Conservation (phyloP, 2,888 invertebrate genomes). For the Drosophila putrida region DNA sequence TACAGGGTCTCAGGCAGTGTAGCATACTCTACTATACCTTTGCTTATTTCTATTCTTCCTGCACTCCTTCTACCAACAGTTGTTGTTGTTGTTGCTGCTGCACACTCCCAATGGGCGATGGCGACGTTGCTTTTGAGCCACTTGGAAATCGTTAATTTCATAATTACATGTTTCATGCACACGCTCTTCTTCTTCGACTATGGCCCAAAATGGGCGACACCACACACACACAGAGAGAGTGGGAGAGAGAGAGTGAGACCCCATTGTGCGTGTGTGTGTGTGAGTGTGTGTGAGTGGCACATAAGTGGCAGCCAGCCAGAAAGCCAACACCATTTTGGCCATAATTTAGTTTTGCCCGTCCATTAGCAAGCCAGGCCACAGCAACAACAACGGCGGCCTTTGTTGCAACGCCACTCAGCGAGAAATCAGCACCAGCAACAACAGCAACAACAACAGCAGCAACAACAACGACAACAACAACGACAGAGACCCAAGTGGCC, state of each 20-base stretch:
- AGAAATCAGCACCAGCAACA: slow-evolving; percentile 72
- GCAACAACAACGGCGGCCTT: slow-evolving; percentile 46
- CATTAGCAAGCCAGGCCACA: slow-evolving; percentile 68
- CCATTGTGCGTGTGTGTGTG: slow-evolving; percentile 22
- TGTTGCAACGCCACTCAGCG: slow-evolving; percentile 77
- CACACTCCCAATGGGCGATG: slow-evolving; percentile 18
- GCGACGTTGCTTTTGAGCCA: slow-evolving; percentile 72
- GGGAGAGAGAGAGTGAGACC: slow-evolving; percentile 3
- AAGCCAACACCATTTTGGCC: slow-evolving; percentile 82
- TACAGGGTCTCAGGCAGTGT: too few species aligned
- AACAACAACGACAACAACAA: slow-evolving; percentile 13
- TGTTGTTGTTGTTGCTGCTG: slow-evolving; percentile 3
- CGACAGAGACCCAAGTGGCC: slow-evolving; percentile 54
- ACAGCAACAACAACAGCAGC: slow-evolving; percentile 24
- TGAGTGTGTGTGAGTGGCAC: slow-evolving; percentile 71
- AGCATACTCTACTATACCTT: too few species aligned
- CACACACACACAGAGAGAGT: too few species aligned
- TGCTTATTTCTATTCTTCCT: background rate
- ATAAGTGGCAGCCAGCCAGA: slow-evolving; percentile 81
- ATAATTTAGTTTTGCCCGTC: slow-evolving; percentile 80
- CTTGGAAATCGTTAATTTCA: slow-evolving; percentile 84
- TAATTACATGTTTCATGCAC: slow-evolving; percentile 84
- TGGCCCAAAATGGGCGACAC: slow-evolving; percentile 54
- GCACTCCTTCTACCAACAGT: background rate
- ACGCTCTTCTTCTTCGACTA: slow-evolving; percentile 44